A percentile compares a stretch with the other conserved stretches of the same genome.
phyloP scores from a whole-genome alignment of 2,113 vertebrate species.

The Halcyon malimbica region DNA sequence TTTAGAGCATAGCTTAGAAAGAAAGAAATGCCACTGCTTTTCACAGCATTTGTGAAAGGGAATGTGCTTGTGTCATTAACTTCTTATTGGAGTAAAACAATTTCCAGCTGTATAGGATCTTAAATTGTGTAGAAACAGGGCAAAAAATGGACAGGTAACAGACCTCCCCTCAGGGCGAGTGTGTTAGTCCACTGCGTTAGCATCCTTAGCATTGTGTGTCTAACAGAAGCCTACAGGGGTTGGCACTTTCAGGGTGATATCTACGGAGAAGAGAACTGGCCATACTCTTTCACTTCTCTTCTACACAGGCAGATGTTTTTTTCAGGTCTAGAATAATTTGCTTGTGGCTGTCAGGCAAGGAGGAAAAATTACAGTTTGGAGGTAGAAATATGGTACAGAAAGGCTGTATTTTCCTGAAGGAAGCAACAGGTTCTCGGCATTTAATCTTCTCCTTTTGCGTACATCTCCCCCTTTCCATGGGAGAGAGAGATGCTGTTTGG shows the following conservation, averaged over 20 bases:
- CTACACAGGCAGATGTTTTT: neutral
- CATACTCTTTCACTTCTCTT: neutral
- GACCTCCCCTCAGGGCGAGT: neutral
- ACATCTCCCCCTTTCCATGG: neutral
- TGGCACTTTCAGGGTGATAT: neutral
- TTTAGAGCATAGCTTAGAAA: neutral
- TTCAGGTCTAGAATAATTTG: neutral
- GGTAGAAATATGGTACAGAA: neutral
- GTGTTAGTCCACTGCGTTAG: neutral
- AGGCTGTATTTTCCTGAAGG: neutral
- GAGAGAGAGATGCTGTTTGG: neutral
- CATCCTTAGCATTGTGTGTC: neutral
- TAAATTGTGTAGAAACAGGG: neutral
- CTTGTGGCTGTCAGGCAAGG: neutral
- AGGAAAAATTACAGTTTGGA: neutral
- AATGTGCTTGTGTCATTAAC: neutral
- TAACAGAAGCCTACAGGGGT: neutral
- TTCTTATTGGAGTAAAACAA: neutral
- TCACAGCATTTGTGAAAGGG: neutral
- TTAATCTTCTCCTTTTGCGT: neutral
- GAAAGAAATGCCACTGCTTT: neutral
- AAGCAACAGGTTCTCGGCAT: neutral
- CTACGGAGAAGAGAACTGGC: neutral
- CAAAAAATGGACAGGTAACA: neutral
- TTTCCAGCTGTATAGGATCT: neutral